Base-by-base conservation (phyloP, 2,797 vertebrate species). In the Gallinago nigripennis region DNA sequence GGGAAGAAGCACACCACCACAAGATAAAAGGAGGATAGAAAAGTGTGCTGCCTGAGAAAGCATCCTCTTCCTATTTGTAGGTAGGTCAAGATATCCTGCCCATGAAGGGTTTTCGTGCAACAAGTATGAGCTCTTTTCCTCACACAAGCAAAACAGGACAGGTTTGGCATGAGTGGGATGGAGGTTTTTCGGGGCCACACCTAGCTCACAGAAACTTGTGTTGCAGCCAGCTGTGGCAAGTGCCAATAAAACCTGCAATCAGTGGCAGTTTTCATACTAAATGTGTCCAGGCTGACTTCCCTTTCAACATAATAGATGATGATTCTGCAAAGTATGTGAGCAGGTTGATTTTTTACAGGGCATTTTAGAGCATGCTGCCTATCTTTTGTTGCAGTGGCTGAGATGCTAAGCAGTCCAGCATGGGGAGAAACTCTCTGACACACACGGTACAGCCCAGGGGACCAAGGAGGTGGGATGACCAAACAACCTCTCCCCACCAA, bases 191-290 rank as follows among this genome's bases (percentile, higher is more conserved):
- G 1, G 75, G 80, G 86, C 86, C 93, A 50, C 95, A 93, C 94
- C 94, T 89, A 60, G 30, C 69, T 96, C 71, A 94, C 51, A 96
- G 95, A 96, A 96, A 97, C 96, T 92, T 94, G 56, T 30, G 63
- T 9, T 5, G 4, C 57, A 65, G 89, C 92, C 88, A 95, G 78
- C 39, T 61, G 43, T 51, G 77, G 63, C 50, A 64, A 86, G 28
- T 5, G 88, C 66, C 37, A 91, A 30, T 88, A 90, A 86, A 39
- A 60, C 70, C 56, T 69, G 33, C 61, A 82, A 54, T 94, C 37
- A 48, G 53, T 31, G 72, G 63, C 68, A 68, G 57, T 53, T 82
- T 66, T 90, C 76, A 54, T 46, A 24, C 23, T 58, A 9, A 48
- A 85, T 63, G 70, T 31, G 70, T 48, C 41, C 33, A 23, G 39